Evolutionary conservation across 2,888 invertebrate genomes (phyloP).

Genomic region (Tortrix viridana): DNA sequence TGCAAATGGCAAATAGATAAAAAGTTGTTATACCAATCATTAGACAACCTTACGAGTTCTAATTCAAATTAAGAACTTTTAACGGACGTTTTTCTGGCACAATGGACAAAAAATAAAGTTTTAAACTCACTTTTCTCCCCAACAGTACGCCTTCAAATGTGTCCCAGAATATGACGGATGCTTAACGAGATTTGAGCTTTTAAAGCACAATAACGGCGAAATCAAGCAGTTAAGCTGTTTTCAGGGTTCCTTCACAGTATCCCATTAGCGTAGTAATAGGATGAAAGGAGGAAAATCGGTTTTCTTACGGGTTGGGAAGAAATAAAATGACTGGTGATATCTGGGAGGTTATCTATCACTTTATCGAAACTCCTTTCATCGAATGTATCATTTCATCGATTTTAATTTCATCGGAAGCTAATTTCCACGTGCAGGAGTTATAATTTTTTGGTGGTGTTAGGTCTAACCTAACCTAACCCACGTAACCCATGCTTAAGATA

Average conservation of each 20-base stretch:
- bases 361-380: too few species aligned
- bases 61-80: too few species aligned
- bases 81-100: background rate
- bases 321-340: background rate
- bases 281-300: background rate
- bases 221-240: constrained; percentile 33
- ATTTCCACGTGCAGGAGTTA: too few species aligned
- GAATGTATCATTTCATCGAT: too few species aligned
- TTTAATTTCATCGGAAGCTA: too few species aligned
- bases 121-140: constrained; percentile 41
- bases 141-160: constrained; percentile 49
- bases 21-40: too few species aligned
- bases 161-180: constrained; percentile 58
- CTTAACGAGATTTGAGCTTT: constrained; percentile 65
- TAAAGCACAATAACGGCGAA: constrained; percentile 58
- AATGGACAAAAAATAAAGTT: constrained; percentile 21
- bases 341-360: background rate
- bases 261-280: constrained; percentile 8
- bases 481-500: too few species aligned
- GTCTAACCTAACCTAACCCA: too few species aligned
- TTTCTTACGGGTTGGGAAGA: background rate
- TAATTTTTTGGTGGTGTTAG: too few species aligned
- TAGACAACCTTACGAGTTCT: too few species aligned
- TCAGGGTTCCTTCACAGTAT: constrained; percentile 12
- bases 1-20: too few species aligned